Percentiles rank a stretch among this genome's conserved stretches.
phyloP scores from a whole-genome alignment of 2,888 invertebrate species.

The Nephrotoma appendiculata region DNA sequence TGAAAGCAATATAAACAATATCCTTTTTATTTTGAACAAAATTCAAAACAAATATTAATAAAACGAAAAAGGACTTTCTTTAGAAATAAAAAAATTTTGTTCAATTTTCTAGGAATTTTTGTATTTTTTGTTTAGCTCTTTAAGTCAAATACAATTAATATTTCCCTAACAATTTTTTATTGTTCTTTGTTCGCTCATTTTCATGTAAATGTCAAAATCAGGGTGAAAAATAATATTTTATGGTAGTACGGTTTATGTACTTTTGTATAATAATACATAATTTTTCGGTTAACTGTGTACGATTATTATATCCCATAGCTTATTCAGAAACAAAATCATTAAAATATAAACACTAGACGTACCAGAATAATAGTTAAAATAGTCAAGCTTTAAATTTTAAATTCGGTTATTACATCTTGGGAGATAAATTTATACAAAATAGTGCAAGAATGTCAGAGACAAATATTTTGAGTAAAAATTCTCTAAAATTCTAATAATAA shows the following conservation, averaged over 20 bases:
- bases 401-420: too few species aligned
- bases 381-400: too few species aligned
- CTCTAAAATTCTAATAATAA: too few species aligned
- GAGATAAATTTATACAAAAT: too few species aligned
- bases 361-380: too few species aligned
- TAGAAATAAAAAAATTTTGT: background rate
- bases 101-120: background rate
- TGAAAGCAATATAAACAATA: background rate
- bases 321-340: too few species aligned
- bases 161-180: background rate
- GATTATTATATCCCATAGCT: too few species aligned
- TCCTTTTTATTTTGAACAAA: background rate
- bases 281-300: too few species aligned
- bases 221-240: background rate
- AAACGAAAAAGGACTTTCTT: background rate
- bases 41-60: background rate
- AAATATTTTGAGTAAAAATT: too few species aligned
- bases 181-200: background rate
- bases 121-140: background rate
- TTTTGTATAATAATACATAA: too few species aligned
- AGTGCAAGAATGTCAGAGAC: too few species aligned
- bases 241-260: background rate
- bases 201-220: background rate
- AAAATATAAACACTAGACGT: too few species aligned
- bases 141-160: background rate